These are phyloP conservation scores for Ylistrum balloti DNA, from an alignment of 1,140 invertebrate species.

Conservation along the genomic window DNA sequence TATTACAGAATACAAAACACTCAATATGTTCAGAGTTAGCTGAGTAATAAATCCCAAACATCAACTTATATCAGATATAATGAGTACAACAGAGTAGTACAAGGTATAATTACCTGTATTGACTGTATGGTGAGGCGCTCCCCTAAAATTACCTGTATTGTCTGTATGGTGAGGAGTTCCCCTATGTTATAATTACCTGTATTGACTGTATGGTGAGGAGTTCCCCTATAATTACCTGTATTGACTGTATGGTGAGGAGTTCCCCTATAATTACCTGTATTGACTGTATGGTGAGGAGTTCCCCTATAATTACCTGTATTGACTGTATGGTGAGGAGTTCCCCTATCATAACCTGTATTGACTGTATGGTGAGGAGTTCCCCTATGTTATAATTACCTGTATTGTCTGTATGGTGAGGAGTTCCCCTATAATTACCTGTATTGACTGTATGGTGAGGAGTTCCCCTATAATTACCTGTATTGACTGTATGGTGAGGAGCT, in stretches of 20 bases:
- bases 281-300: conserved; percentile 79
- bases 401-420: conserved; percentile 79
- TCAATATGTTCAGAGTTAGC: no score
- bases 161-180: conserved; percentile 79
- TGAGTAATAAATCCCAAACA: no score
- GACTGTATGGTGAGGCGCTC: conserved; percentile 79
- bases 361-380: conserved; percentile 79
- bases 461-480: conserved; percentile 79
- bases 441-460: conserved; percentile 78
- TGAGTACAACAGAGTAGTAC: neutral
- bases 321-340: conserved; percentile 80
- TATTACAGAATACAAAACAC: no score
- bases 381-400: conserved; percentile 75
- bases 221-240: conserved; percentile 79
- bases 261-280: conserved; percentile 79
- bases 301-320: conserved; percentile 78
- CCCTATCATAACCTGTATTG: conserved; percentile 78
- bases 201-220: conserved; percentile 79
- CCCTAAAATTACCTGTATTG: conserved; percentile 78
- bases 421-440: conserved; percentile 79
- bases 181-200: conserved; percentile 75
- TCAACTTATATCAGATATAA: no score
- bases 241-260: conserved; percentile 78
- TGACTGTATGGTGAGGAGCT: conserved; percentile 79
- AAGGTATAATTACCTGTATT: conserved; percentile 78